Percentiles rank a stretch among this genome's conserved stretches.
Evolutionary conservation across 1,140 invertebrate species (phyloP).

Genomic region (Eriocheir sinensis): DNA sequence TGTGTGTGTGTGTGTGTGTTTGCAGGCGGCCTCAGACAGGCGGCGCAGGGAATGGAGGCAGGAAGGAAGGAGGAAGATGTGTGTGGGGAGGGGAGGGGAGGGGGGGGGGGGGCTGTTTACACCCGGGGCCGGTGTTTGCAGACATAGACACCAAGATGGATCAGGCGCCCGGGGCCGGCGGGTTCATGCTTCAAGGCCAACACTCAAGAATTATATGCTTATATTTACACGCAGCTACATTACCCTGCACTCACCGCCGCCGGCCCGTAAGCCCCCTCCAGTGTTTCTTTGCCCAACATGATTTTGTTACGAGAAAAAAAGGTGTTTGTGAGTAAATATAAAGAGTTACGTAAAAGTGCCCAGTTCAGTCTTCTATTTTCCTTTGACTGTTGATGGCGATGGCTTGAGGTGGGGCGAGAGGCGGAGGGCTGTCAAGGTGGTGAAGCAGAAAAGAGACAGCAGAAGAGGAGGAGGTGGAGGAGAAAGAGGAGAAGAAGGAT

Average conservation of each 20-base stretch:
- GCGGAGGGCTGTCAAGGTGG: background rate
- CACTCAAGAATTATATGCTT: constrained; percentile 15
- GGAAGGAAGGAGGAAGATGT: too few relatives aligned
- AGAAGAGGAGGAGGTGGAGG: background rate
- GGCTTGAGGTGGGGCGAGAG: background rate
- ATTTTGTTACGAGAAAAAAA: background rate
- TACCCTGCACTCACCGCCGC: background rate
- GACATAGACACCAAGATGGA: constrained; percentile 15
- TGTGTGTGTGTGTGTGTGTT: background rate
- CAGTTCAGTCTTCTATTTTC: background rate
- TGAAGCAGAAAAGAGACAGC: background rate
- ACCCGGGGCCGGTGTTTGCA: background rate
- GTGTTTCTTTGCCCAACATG: background rate
- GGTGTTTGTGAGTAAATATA: background rate
- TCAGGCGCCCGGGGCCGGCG: background rate
- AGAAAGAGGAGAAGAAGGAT: background rate
- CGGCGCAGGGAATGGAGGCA: too few relatives aligned
- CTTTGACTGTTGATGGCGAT: background rate
- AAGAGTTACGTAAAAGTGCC: too few relatives aligned
- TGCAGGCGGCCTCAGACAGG: background rate
- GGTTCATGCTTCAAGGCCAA: background rate
- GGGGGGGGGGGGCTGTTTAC: background rate
- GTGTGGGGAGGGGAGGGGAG: too few relatives aligned
- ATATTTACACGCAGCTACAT: background rate
- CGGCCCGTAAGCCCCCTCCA: too few relatives aligned